These are phyloP conservation scores for Bombus sibiricus DNA, from an alignment of 1,140 invertebrate genomes.

Conservation along the genomic window DNA sequence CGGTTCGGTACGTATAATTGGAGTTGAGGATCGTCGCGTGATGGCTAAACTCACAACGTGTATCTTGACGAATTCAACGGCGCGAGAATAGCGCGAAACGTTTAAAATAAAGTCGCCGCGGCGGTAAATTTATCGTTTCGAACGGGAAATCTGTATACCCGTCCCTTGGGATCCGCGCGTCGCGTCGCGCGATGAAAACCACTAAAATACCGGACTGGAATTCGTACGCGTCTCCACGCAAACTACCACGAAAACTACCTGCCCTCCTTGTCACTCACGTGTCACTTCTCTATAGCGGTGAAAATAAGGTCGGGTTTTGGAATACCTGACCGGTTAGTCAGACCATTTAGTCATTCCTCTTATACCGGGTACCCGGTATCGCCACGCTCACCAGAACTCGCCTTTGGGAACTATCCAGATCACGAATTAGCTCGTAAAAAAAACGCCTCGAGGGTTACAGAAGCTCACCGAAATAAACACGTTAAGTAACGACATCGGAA, in stretches of 20 bases:
- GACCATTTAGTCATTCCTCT: constrained; percentile 74
- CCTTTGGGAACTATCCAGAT: constrained; percentile 72
- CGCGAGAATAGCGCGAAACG: constrained; percentile 47
- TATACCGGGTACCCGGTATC: constrained; percentile 68
- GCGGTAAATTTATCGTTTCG: constrained; percentile 52
- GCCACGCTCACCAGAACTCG: constrained; percentile 60
- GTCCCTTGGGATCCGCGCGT: constrained; percentile 22
- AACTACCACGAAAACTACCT: constrained; percentile 25
- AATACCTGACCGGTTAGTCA: constrained; percentile 73
- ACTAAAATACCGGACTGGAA: constrained; percentile 47
- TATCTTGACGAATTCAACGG: constrained; percentile 38
- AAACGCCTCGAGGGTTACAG: constrained; percentile 58
- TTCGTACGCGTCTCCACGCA: constrained; percentile 7
- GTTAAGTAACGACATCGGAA: constrained; percentile 63
- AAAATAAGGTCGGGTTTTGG: constrained; percentile 73
- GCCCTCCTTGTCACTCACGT: constrained; percentile 57
- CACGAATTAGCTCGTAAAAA: constrained; percentile 67
- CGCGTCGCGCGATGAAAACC: constrained; percentile 44
- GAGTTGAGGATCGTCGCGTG: not conserved
- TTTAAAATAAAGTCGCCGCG: constrained; percentile 49
- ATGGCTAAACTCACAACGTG: not conserved
- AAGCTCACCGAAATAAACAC: constrained; percentile 66
- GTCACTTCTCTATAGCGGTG: constrained; percentile 64
- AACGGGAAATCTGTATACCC: constrained; percentile 48
- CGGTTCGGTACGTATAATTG: not conserved